A percentile compares a stretch with the other conserved stretches of the same genome.
Evolutionary conservation across 2,888 invertebrate species (phyloP).

Genomic region (Priapulus caudatus): DNA sequence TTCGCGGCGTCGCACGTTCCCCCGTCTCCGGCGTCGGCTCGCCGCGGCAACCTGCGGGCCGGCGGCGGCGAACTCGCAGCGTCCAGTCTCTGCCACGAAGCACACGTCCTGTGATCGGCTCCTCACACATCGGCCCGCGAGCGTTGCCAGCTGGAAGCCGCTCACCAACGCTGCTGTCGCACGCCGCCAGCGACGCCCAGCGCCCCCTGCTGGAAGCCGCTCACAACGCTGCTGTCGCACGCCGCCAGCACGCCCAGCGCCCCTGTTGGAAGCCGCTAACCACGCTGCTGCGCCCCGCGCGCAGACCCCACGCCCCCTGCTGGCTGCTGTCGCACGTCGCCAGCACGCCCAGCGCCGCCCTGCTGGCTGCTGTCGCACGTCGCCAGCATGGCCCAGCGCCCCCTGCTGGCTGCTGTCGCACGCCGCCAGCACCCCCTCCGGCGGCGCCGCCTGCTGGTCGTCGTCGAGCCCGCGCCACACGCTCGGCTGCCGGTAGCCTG

Average conservation of each 20-base stretch:
- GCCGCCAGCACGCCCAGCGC: conserved; percentile 20
- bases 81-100: conserved; percentile 74
- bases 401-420: conserved; percentile 7
- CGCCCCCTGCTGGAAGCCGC: conserved; percentile 55
- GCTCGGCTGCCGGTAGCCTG: conserved; percentile 44
- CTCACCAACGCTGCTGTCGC: conserved; percentile 30
- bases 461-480: neutral
- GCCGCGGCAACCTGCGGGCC: too few species aligned
- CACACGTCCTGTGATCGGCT: conserved; percentile 78
- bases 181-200: conserved; percentile 23
- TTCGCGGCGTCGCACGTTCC: too few species aligned
- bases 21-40: too few species aligned
- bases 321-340: conserved; percentile 11
- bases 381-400: too few species aligned
- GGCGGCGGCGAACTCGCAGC: conserved; percentile 36
- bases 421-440: too few species aligned
- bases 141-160: conserved; percentile 52
- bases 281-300: too few species aligned
- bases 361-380: conserved; percentile 9
- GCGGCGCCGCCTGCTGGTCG: neutral
- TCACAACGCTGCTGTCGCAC: conserved; percentile 58
- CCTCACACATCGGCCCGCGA: conserved; percentile 92
- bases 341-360: too few species aligned
- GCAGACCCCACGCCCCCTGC: neutral
- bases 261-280: neutral